Evolutionary conservation across 2,113 vertebrate species (phyloP).

Genomic region (Saimiri boliviensis): DNA sequence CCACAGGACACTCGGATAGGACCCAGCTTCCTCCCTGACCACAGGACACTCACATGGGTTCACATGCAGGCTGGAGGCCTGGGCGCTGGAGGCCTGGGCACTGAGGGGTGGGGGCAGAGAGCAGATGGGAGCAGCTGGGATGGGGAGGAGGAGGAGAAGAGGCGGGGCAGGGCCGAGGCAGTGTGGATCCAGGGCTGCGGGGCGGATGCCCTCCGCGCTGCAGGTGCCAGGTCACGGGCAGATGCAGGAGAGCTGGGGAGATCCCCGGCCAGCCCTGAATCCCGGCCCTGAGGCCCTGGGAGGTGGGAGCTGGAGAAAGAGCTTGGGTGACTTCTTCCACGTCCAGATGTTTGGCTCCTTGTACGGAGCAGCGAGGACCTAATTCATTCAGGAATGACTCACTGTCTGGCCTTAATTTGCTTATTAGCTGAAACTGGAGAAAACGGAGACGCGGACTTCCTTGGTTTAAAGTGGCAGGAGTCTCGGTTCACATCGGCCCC

Average conservation of each 20-base stretch:
- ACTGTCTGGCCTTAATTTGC: accelerated
- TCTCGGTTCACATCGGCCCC: accelerated
- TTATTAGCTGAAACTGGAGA: not conserved
- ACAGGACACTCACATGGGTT: too few species aligned
- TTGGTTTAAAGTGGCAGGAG: not conserved
- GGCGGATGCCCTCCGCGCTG: too few species aligned
- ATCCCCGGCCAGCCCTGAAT: not conserved
- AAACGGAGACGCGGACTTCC: not conserved
- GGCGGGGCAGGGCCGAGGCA: too few species aligned
- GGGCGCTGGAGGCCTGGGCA: too few species aligned
- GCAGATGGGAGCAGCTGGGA: too few species aligned
- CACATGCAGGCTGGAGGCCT: too few species aligned
- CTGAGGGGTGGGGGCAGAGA: too few species aligned
- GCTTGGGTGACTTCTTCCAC: accelerated
- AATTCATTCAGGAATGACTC: not conserved
- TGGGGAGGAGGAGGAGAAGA: too few species aligned
- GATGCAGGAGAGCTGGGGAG: not conserved
- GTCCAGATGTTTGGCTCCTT: not conserved
- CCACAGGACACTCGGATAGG: too few species aligned
- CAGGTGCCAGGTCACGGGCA: not conserved
- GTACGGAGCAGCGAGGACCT: not conserved
- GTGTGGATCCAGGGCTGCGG: too few species aligned
- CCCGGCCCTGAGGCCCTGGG: not conserved
- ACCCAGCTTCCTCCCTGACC: too few species aligned
- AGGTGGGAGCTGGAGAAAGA: accelerated